Evolutionary conservation across 2,113 vertebrate species (phyloP).

Genomic region (Mesembrinibis cayennensis): DNA sequence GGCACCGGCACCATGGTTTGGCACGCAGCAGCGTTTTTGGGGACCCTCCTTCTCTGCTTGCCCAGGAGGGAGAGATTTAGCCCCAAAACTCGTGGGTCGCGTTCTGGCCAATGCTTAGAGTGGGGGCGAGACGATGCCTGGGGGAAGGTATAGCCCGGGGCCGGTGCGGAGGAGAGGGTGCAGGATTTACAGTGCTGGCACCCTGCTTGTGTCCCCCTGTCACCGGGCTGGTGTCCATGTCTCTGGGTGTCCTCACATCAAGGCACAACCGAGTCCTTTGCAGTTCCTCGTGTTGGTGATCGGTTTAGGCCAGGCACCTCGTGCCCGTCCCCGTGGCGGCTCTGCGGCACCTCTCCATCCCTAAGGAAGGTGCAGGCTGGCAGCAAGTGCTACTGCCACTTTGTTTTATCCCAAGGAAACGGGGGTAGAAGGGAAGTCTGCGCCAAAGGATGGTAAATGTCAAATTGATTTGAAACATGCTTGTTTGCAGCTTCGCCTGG

Average conservation of each 20-base stretch:
- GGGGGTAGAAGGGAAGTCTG: neutral
- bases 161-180: neutral
- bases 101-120: neutral
- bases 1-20: neutral
- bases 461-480: neutral
- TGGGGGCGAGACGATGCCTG: fast-evolving
- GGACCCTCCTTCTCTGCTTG: neutral
- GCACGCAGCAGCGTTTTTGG: neutral
- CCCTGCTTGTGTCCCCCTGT: neutral
- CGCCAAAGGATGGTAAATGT: neutral
- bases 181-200: neutral
- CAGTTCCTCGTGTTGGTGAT: fast-evolving
- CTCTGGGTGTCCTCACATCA: neutral
- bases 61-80: neutral
- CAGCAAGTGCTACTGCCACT: neutral
- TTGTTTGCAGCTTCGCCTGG: neutral
- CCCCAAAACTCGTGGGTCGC: neutral
- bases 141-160: neutral
- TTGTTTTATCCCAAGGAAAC: neutral
- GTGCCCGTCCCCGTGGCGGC: fast-evolving
- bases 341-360: neutral
- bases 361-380: neutral
- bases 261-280: fast-evolving
- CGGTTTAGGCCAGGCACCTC: neutral
- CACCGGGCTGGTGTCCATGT: fast-evolving